Percentiles rank a stretch among this genome's conserved stretches.
Evolutionary conservation across 2,888 invertebrate species (phyloP).

Genomic region (Noctua fimbriata): DNA sequence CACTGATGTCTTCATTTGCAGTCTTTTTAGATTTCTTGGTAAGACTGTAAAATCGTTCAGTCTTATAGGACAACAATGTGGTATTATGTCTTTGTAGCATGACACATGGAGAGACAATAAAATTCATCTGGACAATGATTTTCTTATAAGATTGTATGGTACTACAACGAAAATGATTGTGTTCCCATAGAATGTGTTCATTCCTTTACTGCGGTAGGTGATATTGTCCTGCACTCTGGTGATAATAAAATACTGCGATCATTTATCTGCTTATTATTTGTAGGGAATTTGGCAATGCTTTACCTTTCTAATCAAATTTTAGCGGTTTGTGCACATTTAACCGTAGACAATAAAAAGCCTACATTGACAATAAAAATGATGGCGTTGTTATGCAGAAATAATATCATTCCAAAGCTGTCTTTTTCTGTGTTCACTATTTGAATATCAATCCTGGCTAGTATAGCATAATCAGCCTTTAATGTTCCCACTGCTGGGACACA

Average conservation of each 20-base stretch:
- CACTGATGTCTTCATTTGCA: conserved; percentile 43
- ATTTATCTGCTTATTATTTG: not conserved
- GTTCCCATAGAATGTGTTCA: not conserved
- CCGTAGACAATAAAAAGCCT: not conserved
- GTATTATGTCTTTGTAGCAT: not conserved
- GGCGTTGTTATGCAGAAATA: not conserved
- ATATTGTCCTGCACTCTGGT: no score
- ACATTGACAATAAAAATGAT: not conserved
- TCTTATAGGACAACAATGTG: conserved; percentile 29
- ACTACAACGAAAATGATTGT: not conserved
- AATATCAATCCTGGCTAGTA: not conserved
- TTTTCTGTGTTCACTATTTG: not conserved
- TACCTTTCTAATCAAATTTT: not conserved
- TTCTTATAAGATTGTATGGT: not conserved
- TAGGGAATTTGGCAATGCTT: no score
- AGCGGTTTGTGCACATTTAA: not conserved
- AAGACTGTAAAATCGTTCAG: conserved; percentile 34
- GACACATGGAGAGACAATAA: not conserved
- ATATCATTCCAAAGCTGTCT: not conserved
- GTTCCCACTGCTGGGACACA: no score
- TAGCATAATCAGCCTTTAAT: no score
- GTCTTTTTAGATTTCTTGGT: conserved; percentile 52
- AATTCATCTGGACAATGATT: conserved; percentile 1
- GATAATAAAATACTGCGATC: not conserved
- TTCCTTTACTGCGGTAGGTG: not conserved